Conservation (phyloP, 2,113 vertebrate genomes). For the Grus americana region DNA sequence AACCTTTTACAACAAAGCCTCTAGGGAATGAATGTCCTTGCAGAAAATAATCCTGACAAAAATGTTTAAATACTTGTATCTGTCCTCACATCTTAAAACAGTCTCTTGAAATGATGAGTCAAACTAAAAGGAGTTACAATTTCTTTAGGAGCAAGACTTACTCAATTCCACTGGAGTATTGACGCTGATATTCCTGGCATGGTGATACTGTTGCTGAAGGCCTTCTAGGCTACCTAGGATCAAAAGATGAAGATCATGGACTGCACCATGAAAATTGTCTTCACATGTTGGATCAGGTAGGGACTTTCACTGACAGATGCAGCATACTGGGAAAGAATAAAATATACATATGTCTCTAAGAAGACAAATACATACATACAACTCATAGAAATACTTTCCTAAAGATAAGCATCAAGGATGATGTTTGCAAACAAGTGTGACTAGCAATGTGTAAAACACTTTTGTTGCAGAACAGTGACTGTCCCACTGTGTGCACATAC, state of each 20-base stretch:
- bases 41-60: background rate
- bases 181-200: background rate
- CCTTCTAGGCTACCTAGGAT: background rate
- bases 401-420: background rate
- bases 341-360: background rate
- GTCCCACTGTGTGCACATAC: background rate
- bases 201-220: background rate
- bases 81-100: background rate
- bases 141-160: background rate
- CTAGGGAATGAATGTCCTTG: background rate
- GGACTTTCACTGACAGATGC: background rate
- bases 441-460: background rate
- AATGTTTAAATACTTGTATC: background rate
- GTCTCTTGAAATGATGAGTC: background rate
- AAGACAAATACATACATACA: background rate
- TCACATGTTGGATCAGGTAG: background rate
- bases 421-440: background rate
- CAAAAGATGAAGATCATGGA: background rate
- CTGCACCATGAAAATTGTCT: background rate
- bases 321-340: background rate
- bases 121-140: background rate
- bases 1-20: background rate
- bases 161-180: background rate
- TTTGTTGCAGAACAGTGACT: background rate
- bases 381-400: background rate